Evolutionary conservation across 2,797 vertebrate genomes (phyloP), one percentile per base, ranked within the genome.

Genomic region (Paramormyrops hopkinsi): DNA sequence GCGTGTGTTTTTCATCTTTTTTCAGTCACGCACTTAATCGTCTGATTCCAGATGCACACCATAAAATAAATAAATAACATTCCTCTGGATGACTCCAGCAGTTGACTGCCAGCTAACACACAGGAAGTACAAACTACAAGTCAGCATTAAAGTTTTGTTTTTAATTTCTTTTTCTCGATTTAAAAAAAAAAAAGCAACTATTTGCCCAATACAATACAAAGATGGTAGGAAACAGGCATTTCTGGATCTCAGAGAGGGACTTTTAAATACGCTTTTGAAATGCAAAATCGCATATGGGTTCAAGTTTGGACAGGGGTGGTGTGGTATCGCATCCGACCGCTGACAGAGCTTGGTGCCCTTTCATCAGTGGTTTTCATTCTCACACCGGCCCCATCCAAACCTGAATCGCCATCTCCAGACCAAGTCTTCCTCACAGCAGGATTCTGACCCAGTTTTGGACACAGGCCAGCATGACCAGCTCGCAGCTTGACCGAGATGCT

Each of bases 331-430:
- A 97, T 99, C 98, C 96, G 97, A 98, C 96, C 95, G 92, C 95
- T 96, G 96, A 98, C 98, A 94, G 97, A 98, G 97, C 90, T 85
- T 4, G 29, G 5, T 73, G 94, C 97, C 97, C 97, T 98, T 99
- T 98, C 94, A 88, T 96, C 96, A 95, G 95, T 90, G 93, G 95
- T 97, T 96, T 98, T 99, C 98, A 99, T 99, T 93, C 89, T 83
- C 95, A 97, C 97, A 96, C 95, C 94, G 93, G 89, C 86, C 54
- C 93, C 93, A 92, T 89, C 59, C 87, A 19, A 91, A 94, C 90
- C 91, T 91, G 91, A 93, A 92, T 89, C 88, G 92, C 91, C 91
- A 91, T 92, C 91, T 87, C 82, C 89, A 88, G 88, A 59, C 48
- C 48, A 84, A 19, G 83, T 33, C 51, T 65, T 56, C 83, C 65